Base-by-base conservation (phyloP, 2,113 vertebrate species). In the Malurus alboscapulatus region DNA sequence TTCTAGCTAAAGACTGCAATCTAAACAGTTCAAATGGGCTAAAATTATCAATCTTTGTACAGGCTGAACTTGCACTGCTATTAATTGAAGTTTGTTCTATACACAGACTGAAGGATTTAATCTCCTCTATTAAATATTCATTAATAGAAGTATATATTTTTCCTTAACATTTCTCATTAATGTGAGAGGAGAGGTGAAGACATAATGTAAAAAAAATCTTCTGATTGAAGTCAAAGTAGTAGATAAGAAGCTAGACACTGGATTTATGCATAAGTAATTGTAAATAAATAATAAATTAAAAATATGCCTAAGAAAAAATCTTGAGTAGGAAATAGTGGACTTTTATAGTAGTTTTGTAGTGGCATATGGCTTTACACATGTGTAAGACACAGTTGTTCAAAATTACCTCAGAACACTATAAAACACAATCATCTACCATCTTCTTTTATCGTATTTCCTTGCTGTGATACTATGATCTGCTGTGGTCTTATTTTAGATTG, bases 321-420 rank as follows among this genome's bases (percentile, higher is more conserved):
- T 38, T 83, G 27, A 68, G 14, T 25, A 36, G 44, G 65, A 81
- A 87, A 55, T 5, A 38, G 5, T 27, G 25, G 7, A 45, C 29
- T 73, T 77, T 40, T 36, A 26, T 57, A 15, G 34, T 59, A 36
- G 8, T 27, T 68, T 14, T 78, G 27, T 34, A 54, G 45, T 50
- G 34, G 29, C 7, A 17, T 45, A 19, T 6, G 1, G 42, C 5
- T 54, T 12, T 29, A 26, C 14, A 30, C 0, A 1, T 4, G 2
- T 50, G 2, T 53, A 74, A 62, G 42, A 53, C 6, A n/a, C 4
- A 24, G 18, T 44, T 67, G 4, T 36, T 78, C 12, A 63, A 75
- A 91, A 48, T 42, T 24, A 62, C 3, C 29, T 63, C 32, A 67
- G 30, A 79, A 48, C 18, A 59, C 25, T 32, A 30, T 12, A 89